These are phyloP conservation scores for Lapara coniferarum DNA, from an alignment of 2,888 invertebrate species.

Conservation along the genomic window DNA sequence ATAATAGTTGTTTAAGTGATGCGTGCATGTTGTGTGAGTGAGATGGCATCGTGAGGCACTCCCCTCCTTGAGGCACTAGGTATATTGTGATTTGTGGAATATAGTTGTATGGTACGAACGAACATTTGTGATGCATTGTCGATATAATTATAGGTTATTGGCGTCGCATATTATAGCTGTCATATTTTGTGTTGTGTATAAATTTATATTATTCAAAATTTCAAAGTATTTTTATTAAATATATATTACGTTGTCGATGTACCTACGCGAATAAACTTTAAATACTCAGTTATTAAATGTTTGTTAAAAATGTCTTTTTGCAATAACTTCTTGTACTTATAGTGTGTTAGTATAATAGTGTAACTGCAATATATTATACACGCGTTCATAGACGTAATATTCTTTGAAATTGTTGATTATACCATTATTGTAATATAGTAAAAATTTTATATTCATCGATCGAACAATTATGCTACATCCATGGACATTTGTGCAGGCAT, in stretches of 20 bases:
- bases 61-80: conserved; percentile 72
- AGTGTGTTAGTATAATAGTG: neutral
- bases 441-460: neutral
- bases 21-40: conserved; percentile 65
- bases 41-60: conserved; percentile 77
- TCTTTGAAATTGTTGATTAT: conserved; percentile 15
- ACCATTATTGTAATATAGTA: neutral
- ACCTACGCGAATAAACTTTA: conserved; percentile 29
- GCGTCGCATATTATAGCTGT: conserved; percentile 50
- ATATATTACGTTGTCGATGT: conserved; percentile 50
- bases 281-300: conserved; percentile 18
- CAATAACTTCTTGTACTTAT: conserved; percentile 2
- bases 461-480: neutral
- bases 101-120: conserved; percentile 64
- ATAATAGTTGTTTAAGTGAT: conserved; percentile 81
- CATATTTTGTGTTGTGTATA: conserved; percentile 64
- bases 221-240: conserved; percentile 32
- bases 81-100: conserved; percentile 45
- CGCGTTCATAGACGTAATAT: conserved; percentile 1
- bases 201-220: conserved; percentile 36
- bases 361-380: conserved; percentile 5
- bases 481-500: conserved; percentile 30
- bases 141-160: conserved; percentile 65
- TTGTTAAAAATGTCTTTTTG: neutral
- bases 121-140: conserved; percentile 70